Evolutionary conservation across 2,113 vertebrate genomes (phyloP).

Genomic region (Arenaria interpres): DNA sequence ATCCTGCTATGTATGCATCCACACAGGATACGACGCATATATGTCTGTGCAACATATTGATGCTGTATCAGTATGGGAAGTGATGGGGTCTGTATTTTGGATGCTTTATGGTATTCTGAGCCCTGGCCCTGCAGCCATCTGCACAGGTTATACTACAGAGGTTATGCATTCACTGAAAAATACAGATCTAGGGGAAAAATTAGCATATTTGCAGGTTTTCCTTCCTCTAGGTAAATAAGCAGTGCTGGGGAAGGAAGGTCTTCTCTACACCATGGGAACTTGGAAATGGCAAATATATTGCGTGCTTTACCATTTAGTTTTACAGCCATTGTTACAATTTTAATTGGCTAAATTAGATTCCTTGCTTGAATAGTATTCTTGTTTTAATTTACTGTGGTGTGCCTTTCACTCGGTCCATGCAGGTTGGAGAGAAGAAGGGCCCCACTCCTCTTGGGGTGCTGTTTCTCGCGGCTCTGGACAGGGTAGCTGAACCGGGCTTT

Average conservation of each 20-base stretch:
- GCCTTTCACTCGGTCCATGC: rapidly evolving
- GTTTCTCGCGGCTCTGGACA: background rate
- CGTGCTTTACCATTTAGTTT: background rate
- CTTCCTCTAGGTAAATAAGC: background rate
- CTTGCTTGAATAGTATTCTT: slow-evolving; percentile 17
- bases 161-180: background rate
- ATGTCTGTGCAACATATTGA: rapidly evolving
- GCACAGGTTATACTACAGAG: background rate
- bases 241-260: background rate
- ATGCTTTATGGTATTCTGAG: background rate
- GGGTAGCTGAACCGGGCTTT: background rate
- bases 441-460: rapidly evolving
- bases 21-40: rapidly evolving
- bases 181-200: background rate
- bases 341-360: slow-evolving; percentile 1
- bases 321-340: background rate
- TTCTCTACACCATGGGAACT: rapidly evolving
- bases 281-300: background rate
- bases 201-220: background rate
- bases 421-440: background rate
- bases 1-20: background rate
- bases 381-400: slow-evolving; percentile 4
- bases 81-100: background rate
- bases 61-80: background rate
- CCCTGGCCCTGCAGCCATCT: background rate